Evolutionary conservation across 2,113 vertebrate genomes (phyloP).

Genomic region (Trachemys scripta): DNA sequence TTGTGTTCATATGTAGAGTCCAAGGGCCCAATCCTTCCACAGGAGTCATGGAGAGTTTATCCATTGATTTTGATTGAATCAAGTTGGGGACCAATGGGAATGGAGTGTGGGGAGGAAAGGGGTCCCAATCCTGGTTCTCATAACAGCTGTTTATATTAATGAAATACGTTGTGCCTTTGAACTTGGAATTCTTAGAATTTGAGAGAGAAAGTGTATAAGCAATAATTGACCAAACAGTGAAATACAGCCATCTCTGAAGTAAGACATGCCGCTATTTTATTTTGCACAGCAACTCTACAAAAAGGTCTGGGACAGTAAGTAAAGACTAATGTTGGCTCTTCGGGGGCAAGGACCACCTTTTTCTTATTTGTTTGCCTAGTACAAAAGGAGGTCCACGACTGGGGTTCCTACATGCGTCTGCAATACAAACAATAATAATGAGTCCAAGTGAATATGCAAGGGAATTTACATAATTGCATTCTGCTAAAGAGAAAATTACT

Average conservation of each 20-base stretch:
- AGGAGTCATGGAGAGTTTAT: not conserved
- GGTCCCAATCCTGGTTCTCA: not conserved
- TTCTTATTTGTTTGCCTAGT: not conserved
- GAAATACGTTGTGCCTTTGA: not conserved
- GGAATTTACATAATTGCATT: not conserved
- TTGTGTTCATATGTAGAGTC: not conserved
- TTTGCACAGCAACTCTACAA: not conserved
- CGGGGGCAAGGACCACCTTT: not conserved
- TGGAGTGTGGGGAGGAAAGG: not conserved
- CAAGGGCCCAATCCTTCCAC: not conserved
- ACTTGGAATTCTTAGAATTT: not conserved
- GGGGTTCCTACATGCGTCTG: not conserved
- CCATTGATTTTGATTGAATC: not conserved
- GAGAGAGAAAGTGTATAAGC: not conserved
- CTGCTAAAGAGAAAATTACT: not conserved
- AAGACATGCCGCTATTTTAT: not conserved
- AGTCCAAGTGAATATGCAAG: fast-evolving
- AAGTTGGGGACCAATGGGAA: not conserved
- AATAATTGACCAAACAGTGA: not conserved
- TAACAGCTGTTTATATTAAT: not conserved
- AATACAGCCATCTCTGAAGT: not conserved
- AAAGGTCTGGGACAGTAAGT: not conserved
- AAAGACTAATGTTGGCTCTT: not conserved
- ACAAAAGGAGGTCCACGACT: not conserved
- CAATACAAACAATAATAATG: not conserved